Conservation (phyloP, 2,113 vertebrate species). For the Indri indri region DNA sequence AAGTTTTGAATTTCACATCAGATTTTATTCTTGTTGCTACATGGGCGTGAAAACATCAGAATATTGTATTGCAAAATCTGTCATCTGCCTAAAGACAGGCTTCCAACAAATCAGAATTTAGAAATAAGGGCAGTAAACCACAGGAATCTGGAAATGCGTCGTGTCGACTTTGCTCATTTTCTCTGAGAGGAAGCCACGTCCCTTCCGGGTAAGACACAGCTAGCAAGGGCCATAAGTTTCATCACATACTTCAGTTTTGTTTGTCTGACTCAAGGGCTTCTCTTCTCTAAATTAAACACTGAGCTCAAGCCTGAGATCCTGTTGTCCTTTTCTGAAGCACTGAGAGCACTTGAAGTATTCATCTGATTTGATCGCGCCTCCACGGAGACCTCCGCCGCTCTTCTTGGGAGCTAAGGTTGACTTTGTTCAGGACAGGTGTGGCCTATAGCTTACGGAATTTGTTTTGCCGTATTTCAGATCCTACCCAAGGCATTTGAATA, state of each 20-base stretch:
- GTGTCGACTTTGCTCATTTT: neutral
- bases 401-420: neutral
- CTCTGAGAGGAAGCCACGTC: neutral
- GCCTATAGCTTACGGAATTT: neutral
- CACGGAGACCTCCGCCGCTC: rapidly evolving
- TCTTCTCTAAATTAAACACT: neutral
- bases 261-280: neutral
- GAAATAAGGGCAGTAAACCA: constrained; percentile 1
- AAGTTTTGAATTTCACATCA: constrained; percentile 43
- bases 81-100: constrained; percentile 26
- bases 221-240: neutral
- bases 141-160: constrained; percentile 33
- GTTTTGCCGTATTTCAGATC: neutral
- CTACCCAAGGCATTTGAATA: no score
- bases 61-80: constrained; percentile 8
- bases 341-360: neutral
- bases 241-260: constrained; percentile 12
- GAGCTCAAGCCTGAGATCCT: neutral
- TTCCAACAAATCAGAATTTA: constrained; percentile 22
- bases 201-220: neutral
- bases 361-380: rapidly evolving
- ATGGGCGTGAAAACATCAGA: constrained; percentile 21
- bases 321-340: neutral
- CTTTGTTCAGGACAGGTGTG: neutral
- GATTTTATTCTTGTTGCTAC: neutral